These are phyloP conservation scores for Morbakka virulenta DNA, from an alignment of 30 jellyfish, hydroid and myxozoan genomes.

Conservation along the genomic window DNA sequence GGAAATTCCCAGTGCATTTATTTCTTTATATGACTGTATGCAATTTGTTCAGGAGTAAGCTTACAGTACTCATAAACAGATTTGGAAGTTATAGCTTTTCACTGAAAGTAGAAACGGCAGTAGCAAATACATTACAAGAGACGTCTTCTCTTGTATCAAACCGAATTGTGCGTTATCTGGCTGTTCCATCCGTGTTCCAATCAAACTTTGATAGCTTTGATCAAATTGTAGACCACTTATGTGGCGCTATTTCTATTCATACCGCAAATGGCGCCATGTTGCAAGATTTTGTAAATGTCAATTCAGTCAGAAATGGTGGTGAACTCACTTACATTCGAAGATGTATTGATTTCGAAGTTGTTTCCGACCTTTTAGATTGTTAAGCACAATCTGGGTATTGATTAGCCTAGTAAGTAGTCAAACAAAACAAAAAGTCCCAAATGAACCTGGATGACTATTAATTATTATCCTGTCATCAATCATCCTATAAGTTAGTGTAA, in stretches of 20 bases:
- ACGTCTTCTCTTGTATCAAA: slow-evolving; percentile 15
- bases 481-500: slow-evolving; percentile 15
- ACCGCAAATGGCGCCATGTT: too few relatives aligned
- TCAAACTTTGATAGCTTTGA: slow-evolving; percentile 27
- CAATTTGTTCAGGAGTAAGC: slow-evolving; percentile 4
- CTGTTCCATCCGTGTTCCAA: slow-evolving; percentile 27
- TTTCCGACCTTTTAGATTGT: too few relatives aligned
- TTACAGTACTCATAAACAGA: background rate
- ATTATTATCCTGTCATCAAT: slow-evolving; percentile 26
- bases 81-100: too few relatives aligned
- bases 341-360: too few relatives aligned
- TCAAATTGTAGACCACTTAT: slow-evolving; percentile 7
- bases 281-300: too few relatives aligned
- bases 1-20: slow-evolving; percentile 6
- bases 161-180: slow-evolving; percentile 11
- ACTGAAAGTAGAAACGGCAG: too few relatives aligned
- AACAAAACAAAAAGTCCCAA: too few relatives aligned
- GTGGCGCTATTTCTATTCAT: slow-evolving; percentile 1
- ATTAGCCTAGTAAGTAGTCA: too few relatives aligned
- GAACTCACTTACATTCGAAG: too few relatives aligned
- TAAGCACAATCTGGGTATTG: too few relatives aligned
- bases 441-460: slow-evolving; percentile 10
- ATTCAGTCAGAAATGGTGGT: too few relatives aligned
- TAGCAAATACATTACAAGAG: too few relatives aligned
- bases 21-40: background rate